Evolutionary conservation across 2,113 vertebrate species (phyloP).

Genomic region (Cyanistes caeruleus): DNA sequence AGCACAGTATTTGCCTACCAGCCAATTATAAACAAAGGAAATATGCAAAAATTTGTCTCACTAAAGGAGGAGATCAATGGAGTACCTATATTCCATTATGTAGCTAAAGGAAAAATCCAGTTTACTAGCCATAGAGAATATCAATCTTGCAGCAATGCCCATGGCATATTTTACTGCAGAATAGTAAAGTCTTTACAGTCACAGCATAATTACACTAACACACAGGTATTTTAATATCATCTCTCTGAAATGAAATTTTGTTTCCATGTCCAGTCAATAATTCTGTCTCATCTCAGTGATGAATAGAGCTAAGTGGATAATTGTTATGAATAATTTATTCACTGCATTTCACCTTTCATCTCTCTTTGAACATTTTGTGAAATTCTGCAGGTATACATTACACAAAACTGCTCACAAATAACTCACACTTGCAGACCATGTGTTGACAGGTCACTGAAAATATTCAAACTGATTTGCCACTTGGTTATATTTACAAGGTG

Average conservation of each 20-base stretch:
- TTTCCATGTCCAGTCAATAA: slow-evolving; percentile 68
- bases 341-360: slow-evolving; percentile 53
- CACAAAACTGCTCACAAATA: neutral
- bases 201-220: slow-evolving; percentile 47
- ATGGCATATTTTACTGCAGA: slow-evolving; percentile 39
- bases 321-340: slow-evolving; percentile 62
- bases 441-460: slow-evolving; percentile 1
- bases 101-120: slow-evolving; percentile 31
- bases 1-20: neutral
- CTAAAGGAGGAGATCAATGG: slow-evolving; percentile 30
- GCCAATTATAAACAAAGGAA: neutral
- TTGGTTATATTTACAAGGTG: neutral
- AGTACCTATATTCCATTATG: neutral
- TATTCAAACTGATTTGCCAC: neutral
- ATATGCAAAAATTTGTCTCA: neutral
- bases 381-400: neutral
- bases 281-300: slow-evolving; percentile 58
- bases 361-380: slow-evolving; percentile 3
- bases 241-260: slow-evolving; percentile 57
- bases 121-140: neutral
- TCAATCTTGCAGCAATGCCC: slow-evolving; percentile 40
- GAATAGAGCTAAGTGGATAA: slow-evolving; percentile 53
- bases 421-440: neutral
- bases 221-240: slow-evolving; percentile 1
- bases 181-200: slow-evolving; percentile 41